These are phyloP conservation scores for Stegostoma tigrinum DNA, from an alignment of 2,113 vertebrate species.

Conservation along the genomic window DNA sequence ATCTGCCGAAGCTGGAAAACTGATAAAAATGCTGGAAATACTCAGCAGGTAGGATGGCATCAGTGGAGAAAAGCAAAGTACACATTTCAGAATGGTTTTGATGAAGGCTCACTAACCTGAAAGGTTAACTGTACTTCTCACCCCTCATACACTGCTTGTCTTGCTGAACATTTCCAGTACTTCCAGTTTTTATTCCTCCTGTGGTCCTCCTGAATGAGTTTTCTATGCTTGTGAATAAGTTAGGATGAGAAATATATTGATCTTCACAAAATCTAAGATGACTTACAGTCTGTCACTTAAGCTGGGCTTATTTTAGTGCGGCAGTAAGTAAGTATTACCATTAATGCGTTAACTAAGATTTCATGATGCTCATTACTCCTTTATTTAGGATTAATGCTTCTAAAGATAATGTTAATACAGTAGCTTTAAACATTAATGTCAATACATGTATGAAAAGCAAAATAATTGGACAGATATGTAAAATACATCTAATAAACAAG, in stretches of 20 bases:
- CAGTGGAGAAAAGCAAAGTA: no score
- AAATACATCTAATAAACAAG: neutral
- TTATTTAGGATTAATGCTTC: conserved; percentile 6
- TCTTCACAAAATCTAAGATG: neutral
- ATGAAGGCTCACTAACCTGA: no score
- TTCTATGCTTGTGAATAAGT: neutral
- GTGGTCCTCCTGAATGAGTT: neutral
- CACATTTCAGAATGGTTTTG: no score
- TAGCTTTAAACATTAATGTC: conserved; percentile 24
- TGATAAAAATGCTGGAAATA: no score
- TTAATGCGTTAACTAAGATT: neutral
- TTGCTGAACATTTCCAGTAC: no score
- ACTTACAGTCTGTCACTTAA: neutral
- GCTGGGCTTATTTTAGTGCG: neutral
- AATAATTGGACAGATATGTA: conserved; percentile 18
- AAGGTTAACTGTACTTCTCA: no score
- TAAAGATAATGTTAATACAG: conserved; percentile 24
- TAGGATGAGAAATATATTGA: neutral
- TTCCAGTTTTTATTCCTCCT: no score
- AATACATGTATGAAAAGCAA: conserved; percentile 12
- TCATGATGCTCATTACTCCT: neutral
- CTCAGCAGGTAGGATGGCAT: no score
- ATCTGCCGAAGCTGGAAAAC: neutral
- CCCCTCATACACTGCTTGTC: no score
- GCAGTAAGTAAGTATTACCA: neutral